Conservation (phyloP, 2,888 invertebrate genomes). For the Stramonita haemastoma region DNA sequence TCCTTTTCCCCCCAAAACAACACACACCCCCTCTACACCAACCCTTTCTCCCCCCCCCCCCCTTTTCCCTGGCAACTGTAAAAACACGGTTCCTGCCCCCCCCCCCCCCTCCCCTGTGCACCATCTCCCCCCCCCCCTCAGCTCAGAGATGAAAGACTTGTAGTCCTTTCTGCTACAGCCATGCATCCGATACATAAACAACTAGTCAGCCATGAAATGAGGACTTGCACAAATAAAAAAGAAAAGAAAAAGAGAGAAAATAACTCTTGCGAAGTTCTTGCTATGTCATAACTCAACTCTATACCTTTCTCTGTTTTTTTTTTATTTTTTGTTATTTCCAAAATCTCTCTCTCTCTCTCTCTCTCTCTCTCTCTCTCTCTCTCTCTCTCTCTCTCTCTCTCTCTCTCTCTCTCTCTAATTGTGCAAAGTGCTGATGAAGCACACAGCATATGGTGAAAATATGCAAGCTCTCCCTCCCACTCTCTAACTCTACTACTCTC, state of each 20-base stretch:
- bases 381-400: no score
- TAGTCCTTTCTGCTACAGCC: no score
- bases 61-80: constrained; percentile 15
- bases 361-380: no score
- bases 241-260: no score
- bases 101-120: neutral
- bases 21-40: neutral
- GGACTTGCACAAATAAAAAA: neutral
- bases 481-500: neutral
- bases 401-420: no score
- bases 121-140: neutral
- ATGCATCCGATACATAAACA: no score
- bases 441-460: neutral
- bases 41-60: neutral
- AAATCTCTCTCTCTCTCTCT: no score
- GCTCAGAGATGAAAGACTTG: neutral
- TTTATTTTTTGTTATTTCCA: no score
- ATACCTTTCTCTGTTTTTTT: no score
- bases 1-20: neutral
- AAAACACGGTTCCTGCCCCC: neutral
- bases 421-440: neutral
- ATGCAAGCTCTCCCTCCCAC: neutral
- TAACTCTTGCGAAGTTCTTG: neutral
- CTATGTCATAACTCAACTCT: neutral
- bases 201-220: constrained; percentile 23